Evolutionary conservation across 2,797 vertebrate species (phyloP).

Genomic region (Acanthurus leucopareius): DNA sequence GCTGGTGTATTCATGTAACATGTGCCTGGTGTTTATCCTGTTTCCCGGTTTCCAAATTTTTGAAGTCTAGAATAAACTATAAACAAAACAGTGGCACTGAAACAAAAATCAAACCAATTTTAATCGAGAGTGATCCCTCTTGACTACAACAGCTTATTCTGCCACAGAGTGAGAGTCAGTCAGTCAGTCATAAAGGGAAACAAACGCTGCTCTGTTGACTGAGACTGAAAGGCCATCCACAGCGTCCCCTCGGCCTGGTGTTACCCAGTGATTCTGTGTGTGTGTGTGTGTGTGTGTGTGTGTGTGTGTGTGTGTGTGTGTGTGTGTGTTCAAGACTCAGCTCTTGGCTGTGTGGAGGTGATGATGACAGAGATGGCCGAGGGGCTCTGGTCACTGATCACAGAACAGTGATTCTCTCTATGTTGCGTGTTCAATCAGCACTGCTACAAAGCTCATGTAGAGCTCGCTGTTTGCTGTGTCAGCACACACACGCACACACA

Average conservation of each 20-base stretch:
- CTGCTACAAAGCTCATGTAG: conserved; percentile 16
- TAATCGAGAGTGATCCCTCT: conserved; percentile 8
- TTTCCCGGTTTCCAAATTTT: conserved; percentile 39
- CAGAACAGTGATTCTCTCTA: conserved; percentile 60
- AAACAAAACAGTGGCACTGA: conserved; percentile 35
- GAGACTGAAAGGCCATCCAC: conserved; percentile 45
- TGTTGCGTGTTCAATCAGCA: conserved; percentile 44
- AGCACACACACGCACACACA: conserved; percentile 27
- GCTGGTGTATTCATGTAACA: conserved; percentile 47
- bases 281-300: conserved; percentile 3
- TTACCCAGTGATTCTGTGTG: conserved; percentile 36
- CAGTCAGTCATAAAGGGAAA: conserved; percentile 40
- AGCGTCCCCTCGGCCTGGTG: conserved; percentile 36
- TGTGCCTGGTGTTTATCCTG: conserved; percentile 23
- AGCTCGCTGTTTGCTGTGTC: conserved; percentile 43
- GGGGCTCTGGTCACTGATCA: conserved; percentile 61
- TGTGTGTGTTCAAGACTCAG: conserved; percentile 31
- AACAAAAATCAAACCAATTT: conserved; percentile 44
- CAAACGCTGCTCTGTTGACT: conserved; percentile 56
- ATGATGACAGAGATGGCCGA: conserved; percentile 58
- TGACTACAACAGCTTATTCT: conserved; percentile 23
- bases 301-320: conserved; percentile 14
- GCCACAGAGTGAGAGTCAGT: conserved; percentile 21
- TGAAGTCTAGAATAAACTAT: conserved; percentile 25
- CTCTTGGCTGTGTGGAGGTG: conserved; percentile 44